phyloP scores from a whole-genome alignment of 2,797 vertebrate genomes.

The Artibeus lituratus region DNA sequence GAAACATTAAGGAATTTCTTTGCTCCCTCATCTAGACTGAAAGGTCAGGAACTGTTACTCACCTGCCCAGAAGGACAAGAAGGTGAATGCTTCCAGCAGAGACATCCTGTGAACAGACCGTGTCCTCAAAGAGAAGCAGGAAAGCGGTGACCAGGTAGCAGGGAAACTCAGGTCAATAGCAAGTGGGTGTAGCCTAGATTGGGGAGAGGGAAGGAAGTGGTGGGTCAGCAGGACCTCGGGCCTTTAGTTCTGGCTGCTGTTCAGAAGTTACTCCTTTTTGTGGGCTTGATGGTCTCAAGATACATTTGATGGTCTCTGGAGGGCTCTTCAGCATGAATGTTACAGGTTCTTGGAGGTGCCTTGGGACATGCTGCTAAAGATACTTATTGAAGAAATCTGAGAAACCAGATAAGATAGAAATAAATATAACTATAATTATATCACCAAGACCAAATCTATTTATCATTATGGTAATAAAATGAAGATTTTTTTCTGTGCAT shows the following conservation, averaged over 20 bases:
- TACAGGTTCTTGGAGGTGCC: neutral
- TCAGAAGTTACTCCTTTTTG: neutral
- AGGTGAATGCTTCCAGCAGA: neutral
- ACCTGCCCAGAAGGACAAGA: neutral
- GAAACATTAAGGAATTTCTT: neutral
- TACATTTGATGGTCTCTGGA: rapidly evolving
- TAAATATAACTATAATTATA: neutral
- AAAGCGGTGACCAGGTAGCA: no score
- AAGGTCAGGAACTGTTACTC: neutral
- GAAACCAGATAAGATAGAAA: neutral
- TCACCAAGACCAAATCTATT: neutral
- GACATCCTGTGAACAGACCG: no score
- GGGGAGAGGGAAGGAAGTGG: neutral
- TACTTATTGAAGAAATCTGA: neutral
- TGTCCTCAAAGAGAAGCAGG: no score
- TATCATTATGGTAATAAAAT: neutral
- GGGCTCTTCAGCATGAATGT: neutral
- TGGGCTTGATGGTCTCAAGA: neutral
- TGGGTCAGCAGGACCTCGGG: neutral
- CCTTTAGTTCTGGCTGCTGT: neutral
- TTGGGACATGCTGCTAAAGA: neutral
- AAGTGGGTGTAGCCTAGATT: neutral
- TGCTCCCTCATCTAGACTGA: neutral
- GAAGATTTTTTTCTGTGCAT: neutral
- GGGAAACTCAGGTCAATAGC: neutral